phyloP scores from a whole-genome alignment of 1,140 invertebrate genomes.

The Tetramorium parvispinum region DNA sequence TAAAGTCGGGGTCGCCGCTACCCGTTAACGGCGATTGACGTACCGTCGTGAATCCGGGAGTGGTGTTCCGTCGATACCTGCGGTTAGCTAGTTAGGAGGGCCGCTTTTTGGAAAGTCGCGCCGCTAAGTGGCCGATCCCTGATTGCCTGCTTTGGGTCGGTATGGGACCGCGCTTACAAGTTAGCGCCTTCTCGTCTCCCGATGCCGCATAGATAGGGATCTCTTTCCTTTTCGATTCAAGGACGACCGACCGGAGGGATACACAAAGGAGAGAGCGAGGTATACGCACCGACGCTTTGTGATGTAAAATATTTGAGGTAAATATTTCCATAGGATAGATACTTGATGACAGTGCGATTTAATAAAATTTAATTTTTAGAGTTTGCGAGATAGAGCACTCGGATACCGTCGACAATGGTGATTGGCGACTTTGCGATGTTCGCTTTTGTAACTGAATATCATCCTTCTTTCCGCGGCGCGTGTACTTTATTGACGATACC shows the following conservation, averaged over 20 bases:
- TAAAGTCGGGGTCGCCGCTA: slow-evolving; percentile 34
- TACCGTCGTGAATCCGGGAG: not conserved
- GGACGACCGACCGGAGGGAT: not conserved
- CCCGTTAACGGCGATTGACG: not conserved
- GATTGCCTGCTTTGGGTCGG: slow-evolving; percentile 23
- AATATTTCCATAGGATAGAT: not conserved
- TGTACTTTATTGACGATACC: not conserved
- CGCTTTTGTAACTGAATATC: not conserved
- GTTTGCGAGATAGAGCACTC: not conserved
- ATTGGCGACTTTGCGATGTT: not conserved
- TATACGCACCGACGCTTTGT: not conserved
- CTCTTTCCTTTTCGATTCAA: slow-evolving; percentile 25
- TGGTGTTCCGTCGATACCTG: slow-evolving; percentile 3
- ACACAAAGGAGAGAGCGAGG: not conserved
- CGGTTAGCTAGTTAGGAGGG: slow-evolving; percentile 27
- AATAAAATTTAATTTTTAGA: not conserved
- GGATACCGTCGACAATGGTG: not conserved
- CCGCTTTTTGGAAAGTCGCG: slow-evolving; percentile 42
- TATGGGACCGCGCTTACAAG: slow-evolving; percentile 27
- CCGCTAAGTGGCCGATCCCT: slow-evolving; percentile 59
- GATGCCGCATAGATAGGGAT: slow-evolving; percentile 47
- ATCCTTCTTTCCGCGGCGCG: not conserved
- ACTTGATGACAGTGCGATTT: not conserved
- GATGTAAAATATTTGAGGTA: not conserved
- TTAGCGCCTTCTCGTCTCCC: slow-evolving; percentile 55